Evolutionary conservation across 1,140 invertebrate species (phyloP).

Genomic region (Drosophila kohkoa): DNA sequence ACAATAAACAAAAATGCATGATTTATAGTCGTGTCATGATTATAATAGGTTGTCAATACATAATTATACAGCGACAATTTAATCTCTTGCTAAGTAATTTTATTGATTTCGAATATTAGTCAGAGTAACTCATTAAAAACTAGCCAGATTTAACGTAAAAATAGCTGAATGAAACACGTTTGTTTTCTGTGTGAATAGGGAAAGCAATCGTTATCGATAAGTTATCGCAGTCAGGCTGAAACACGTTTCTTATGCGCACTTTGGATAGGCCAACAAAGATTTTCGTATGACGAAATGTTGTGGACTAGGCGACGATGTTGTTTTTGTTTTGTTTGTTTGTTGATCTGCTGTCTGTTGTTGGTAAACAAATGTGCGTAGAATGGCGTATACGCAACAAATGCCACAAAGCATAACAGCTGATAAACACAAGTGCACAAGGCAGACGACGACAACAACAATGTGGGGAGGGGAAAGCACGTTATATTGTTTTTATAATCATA

Average conservation of each 20-base stretch:
- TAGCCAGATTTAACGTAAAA: too few species aligned
- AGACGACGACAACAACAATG: conserved; percentile 26
- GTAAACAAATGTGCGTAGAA: conserved; percentile 79
- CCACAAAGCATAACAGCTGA: conserved; percentile 55
- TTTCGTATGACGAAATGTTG: background rate
- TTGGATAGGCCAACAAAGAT: background rate
- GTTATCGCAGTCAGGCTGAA: background rate
- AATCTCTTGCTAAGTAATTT: too few species aligned
- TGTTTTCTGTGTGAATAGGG: too few species aligned
- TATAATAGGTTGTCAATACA: too few species aligned
- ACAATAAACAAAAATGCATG: too few species aligned
- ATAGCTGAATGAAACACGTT: background rate
- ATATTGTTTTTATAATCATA: conserved; percentile 22
- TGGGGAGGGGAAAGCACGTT: conserved; percentile 52
- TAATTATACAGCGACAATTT: too few species aligned
- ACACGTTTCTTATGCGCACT: background rate
- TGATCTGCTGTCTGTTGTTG: conserved; percentile 44
- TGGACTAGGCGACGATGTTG: conserved; percentile 15
- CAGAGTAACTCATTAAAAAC: too few species aligned
- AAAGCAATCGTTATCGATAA: background rate
- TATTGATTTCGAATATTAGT: too few species aligned
- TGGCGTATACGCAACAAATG: conserved; percentile 34
- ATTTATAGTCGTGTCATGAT: too few species aligned
- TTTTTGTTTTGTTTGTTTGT: conserved; percentile 46
- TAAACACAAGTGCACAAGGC: conserved; percentile 43